phyloP scores from a whole-genome alignment of 2,888 invertebrate genomes.

The Bhutanitis thaidina region DNA sequence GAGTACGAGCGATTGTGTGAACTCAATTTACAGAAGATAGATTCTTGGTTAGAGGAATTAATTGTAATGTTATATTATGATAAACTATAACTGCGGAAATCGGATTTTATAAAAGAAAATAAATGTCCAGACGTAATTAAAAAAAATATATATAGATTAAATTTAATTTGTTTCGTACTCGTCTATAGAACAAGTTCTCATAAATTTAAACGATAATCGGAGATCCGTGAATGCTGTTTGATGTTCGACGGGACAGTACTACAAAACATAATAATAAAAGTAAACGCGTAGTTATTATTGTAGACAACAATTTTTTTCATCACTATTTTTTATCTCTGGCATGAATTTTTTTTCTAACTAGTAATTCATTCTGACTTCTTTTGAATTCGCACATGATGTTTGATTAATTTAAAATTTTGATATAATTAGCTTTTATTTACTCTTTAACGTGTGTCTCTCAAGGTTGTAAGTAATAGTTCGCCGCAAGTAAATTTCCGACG shows the following conservation, averaged over 20 bases:
- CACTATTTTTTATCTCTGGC: too few relatives aligned
- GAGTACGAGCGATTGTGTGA: slow-evolving; percentile 7
- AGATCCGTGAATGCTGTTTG: too few relatives aligned
- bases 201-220: too few relatives aligned
- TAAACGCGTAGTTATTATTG: too few relatives aligned
- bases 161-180: not conserved
- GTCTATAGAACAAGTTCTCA: not conserved
- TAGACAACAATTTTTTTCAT: too few relatives aligned
- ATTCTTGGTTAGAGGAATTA: too few relatives aligned
- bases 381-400: too few relatives aligned
- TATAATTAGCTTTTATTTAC: slow-evolving; percentile 19
- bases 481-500: too few relatives aligned
- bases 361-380: too few relatives aligned
- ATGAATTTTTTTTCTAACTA: too few relatives aligned
- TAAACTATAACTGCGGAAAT: not conserved
- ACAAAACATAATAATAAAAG: too few relatives aligned
- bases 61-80: not conserved
- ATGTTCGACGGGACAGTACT: too few relatives aligned
- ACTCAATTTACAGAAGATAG: not conserved
- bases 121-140: not conserved
- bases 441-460: slow-evolving; percentile 28
- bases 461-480: slow-evolving; percentile 18
- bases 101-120: not conserved
- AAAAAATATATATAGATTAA: not conserved
- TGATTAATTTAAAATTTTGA: not conserved